Base-by-base conservation (phyloP, 2,888 invertebrate species). In the Dyspetes luteomarginatus region DNA sequence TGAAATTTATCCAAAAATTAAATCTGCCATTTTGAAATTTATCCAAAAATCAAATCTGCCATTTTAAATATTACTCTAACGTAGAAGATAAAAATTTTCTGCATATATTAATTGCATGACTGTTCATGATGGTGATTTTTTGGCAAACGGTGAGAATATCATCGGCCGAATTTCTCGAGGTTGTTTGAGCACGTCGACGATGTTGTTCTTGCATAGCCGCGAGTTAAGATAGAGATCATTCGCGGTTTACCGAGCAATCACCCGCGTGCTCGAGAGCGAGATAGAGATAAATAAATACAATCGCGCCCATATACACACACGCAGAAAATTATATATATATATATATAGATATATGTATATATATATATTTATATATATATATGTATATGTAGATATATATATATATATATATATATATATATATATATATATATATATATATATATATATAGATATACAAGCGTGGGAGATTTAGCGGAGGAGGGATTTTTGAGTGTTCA, bases 161-260 rank as follows among this genome's bases (percentile, higher is more conserved):
- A 69, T 69, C 55, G 60, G 68, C 41, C 62, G 58, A 55, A 80
- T 71, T 60, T 50, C 24, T 7, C 71, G 43, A 50, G 48, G 56
- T 67, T 58, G 28, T 22, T 58, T 4, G 17, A 64, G 77, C 64
- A 71, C 56, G 45, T 68, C 43, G 68, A 56, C 50, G 56, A 81
- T 67, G 69, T 60, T 78, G 73, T 77, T 52, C 28, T 45, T 56
- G 69, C 69, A 74, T 71, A 74, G 64, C 30, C 36, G n/a, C 41
- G 1, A n/a, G n/a, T 19, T 22, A 7, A 28, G 15, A 28, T n/a
- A n/a, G n/a, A 22, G 30, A 24, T 62, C 22, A 60, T 50, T 62
- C 48, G 52, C 67, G 36, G 43, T 56, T 55, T 45, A 4, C 28
- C 73, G 76, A 28, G 56, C 50, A 76, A 64, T 73, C 76, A 72